Evolutionary conservation across 2,797 vertebrate genomes (phyloP).

Genomic region (Myioborus melanocephalus): DNA sequence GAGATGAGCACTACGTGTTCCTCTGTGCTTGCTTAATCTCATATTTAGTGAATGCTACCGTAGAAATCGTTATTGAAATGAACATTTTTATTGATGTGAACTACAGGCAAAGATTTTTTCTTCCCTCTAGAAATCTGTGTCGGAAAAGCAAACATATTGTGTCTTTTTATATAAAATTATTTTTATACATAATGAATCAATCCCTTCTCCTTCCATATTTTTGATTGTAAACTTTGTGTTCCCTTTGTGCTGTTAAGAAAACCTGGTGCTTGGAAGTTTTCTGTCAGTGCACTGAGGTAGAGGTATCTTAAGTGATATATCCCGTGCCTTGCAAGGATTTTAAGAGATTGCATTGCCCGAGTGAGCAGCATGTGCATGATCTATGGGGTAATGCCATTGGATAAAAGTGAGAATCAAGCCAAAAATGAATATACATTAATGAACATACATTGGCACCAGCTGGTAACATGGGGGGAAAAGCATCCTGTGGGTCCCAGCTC

Average conservation of each 20-base stretch:
- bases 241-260: neutral
- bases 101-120: neutral
- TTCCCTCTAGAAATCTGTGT: neutral
- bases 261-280: neutral
- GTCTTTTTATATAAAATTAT: neutral
- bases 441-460: neutral
- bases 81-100: neutral
- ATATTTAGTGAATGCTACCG: neutral
- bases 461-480: accelerated
- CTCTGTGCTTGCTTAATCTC: neutral
- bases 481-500: neutral
- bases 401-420: neutral
- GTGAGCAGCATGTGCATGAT: neutral
- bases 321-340: neutral
- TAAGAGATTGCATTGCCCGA: neutral
- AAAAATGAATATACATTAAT: neutral
- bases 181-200: neutral
- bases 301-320: neutral
- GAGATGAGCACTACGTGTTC: neutral
- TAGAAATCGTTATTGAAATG: neutral
- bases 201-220: neutral
- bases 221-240: neutral
- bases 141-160: neutral
- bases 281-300: neutral
- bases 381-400: neutral